These are phyloP conservation scores for Agriopis leucophaearia DNA, from an alignment of 2,888 invertebrate species.

Conservation along the genomic window DNA sequence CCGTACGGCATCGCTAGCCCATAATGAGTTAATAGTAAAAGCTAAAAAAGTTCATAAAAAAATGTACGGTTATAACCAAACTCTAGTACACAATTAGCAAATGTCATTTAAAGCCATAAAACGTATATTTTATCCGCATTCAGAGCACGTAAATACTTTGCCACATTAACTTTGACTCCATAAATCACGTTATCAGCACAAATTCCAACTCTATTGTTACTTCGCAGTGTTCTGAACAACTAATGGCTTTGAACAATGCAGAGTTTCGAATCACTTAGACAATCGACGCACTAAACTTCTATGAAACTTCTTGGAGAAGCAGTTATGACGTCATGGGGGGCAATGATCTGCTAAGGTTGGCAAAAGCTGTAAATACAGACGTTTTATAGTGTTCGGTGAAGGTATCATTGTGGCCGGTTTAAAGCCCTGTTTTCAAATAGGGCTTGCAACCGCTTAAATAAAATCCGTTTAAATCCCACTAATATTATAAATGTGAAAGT, in stretches of 20 bases:
- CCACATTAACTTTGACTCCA: slow-evolving; percentile 41
- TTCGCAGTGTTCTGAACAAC: slow-evolving; percentile 31
- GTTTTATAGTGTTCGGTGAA: neutral
- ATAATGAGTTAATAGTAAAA: too few species aligned
- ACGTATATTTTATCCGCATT: slow-evolving; percentile 19
- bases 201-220: slow-evolving; percentile 44
- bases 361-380: neutral
- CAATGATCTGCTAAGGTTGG: slow-evolving; percentile 7
- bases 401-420: too few species aligned
- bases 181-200: slow-evolving; percentile 46
- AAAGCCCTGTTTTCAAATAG: too few species aligned
- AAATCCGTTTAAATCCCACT: too few species aligned
- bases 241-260: slow-evolving; percentile 44
- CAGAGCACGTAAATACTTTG: slow-evolving; percentile 36
- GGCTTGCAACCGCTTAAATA: too few species aligned
- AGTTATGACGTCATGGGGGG: slow-evolving; percentile 32
- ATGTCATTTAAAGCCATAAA: neutral
- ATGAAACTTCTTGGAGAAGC: slow-evolving; percentile 24
- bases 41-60: too few species aligned
- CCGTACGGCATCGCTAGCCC: too few species aligned
- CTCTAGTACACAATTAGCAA: too few species aligned
- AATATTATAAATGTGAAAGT: too few species aligned
- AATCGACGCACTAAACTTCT: slow-evolving; percentile 40
- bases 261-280: slow-evolving; percentile 47
- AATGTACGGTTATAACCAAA: too few species aligned